These are phyloP conservation scores for Lepidochrysops patricia DNA, from an alignment of 2,888 invertebrate genomes.

Conservation along the genomic window DNA sequence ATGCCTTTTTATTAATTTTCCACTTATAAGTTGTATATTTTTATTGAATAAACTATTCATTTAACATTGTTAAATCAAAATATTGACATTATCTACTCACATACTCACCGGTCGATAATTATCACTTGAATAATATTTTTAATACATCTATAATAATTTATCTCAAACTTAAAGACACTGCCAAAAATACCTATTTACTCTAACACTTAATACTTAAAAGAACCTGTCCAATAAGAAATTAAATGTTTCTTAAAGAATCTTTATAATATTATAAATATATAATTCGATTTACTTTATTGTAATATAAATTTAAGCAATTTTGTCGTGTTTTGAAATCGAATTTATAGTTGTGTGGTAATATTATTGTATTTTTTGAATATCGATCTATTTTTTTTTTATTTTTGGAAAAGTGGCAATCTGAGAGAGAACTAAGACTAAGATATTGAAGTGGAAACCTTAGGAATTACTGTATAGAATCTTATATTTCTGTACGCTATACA, in stretches of 20 bases:
- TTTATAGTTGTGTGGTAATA: background rate
- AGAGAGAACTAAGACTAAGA: constrained; percentile 9
- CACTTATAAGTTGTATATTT: too few relatives aligned
- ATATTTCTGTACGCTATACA: background rate
- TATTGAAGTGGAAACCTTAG: background rate
- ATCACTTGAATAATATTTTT: too few relatives aligned
- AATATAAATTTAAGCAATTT: constrained; percentile 12
- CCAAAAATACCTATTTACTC: constrained; percentile 27
- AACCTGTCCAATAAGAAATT: constrained; percentile 10
- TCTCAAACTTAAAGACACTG: constrained; percentile 28
- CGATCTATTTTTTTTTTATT: background rate
- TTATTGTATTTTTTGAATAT: background rate
- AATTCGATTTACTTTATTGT: constrained; percentile 8
- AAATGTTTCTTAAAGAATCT: constrained; percentile 7
- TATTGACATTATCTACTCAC: background rate
- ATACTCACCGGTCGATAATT: background rate
- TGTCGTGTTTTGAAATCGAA: constrained; percentile 9
- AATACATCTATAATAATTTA: too few relatives aligned
- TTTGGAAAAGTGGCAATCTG: background rate
- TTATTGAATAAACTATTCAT: too few relatives aligned
- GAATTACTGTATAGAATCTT: background rate
- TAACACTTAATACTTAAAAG: constrained; percentile 16
- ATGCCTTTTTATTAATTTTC: background rate
- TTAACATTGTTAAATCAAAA: too few relatives aligned
- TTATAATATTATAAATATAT: constrained; percentile 1